Evolutionary conservation across 2,797 vertebrate genomes (phyloP), one percentile per base, ranked within the genome.

Genomic region (Meda fulgida): DNA sequence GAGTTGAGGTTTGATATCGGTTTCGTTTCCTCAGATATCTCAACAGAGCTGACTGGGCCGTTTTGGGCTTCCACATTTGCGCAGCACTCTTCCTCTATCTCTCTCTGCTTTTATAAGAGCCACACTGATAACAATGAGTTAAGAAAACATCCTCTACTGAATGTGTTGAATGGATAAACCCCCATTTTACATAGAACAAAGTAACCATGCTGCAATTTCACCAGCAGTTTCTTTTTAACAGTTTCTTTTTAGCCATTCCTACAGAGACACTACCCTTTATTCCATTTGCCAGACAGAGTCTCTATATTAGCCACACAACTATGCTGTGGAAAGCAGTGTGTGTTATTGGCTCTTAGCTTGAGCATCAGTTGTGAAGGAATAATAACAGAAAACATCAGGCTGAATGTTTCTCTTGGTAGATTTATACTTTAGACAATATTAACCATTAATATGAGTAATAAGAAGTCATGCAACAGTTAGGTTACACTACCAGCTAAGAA

Each of bases 71-170:
- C 72, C 81, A 66, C 76, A 63, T 78, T 78, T 72, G 72, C 48
- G 80, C 69, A 34, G 18, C 21, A 26, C 77, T 82, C 84, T 83
- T 81, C 81, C 85, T 78, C 76, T 80, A 26, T 60, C n/a, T 69
- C 70, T 23, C 34, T 48, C 14, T 70, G 78, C 55, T 66, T 67
- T 71, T 72, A 6, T 71, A 78, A 78, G 23, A 69, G 60, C 29
- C 60, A 18, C 19, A 23, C 38, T 34, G 34, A 79, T 83, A 29
- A 86, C 77, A 84, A 84, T 58, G 81, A 78, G 46, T 66, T 67
- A 80, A 43, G 76, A 80, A 80, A 83, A 84, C 85, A 80, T 86
- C 69, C 81, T 86, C 58, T 38, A 36, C 36, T 19, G 46, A 55
- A 13, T 79, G 55, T 83, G 85, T 71, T 83, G 58, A 60, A 85